Base-by-base conservation (phyloP, 2,113 vertebrate species). In the Camelus dromedarius region DNA sequence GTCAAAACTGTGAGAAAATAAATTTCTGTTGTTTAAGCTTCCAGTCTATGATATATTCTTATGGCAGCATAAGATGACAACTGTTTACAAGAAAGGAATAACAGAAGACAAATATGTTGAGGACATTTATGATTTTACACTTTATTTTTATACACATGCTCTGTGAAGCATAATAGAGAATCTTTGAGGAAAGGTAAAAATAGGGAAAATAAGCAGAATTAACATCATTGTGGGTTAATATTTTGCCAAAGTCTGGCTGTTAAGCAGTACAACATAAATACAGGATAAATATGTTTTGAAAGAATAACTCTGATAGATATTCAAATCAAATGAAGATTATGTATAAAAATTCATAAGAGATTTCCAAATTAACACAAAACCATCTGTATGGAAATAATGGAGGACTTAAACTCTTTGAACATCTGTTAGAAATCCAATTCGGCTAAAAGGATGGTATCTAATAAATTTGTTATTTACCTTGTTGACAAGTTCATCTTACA, bases 401-500 rank as follows among this genome's bases (percentile, higher is more conserved):
- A 58, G 28, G 20, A 70, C 28, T 91, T 95, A 62, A 85, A 89
- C 46, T 96, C 62, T 79, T 14, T 79, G 64, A 93, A 85, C 60
- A 96, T 82, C n/a, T 91, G 60, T 77, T 95, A 82, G 50, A 73
- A 89, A 93, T 91, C 62, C 69, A 94, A 86, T 91, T 69, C 76
- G 89, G 8, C 28, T 94, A 75, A 97, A 88, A 91, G 28, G 52
- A 88, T 92, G 28, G 19, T 13, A 79, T 60, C 54, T 97, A 96
- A 96, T 95, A 97, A 91, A 93, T 96, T 96, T 91, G 46, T 81
- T 93, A 83, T 93, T 95, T 97, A 93, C 76, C 67, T 92, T 93
- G 81, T 72, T 97, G 93, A 73, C 91, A 96, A 95, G 88, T 95
- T 91, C 72, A 82, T 89, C 56, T 93, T 95, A 76, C 62, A 89